phyloP scores from a whole-genome alignment of 2,888 invertebrate species.

The Sepiola atlantica region DNA sequence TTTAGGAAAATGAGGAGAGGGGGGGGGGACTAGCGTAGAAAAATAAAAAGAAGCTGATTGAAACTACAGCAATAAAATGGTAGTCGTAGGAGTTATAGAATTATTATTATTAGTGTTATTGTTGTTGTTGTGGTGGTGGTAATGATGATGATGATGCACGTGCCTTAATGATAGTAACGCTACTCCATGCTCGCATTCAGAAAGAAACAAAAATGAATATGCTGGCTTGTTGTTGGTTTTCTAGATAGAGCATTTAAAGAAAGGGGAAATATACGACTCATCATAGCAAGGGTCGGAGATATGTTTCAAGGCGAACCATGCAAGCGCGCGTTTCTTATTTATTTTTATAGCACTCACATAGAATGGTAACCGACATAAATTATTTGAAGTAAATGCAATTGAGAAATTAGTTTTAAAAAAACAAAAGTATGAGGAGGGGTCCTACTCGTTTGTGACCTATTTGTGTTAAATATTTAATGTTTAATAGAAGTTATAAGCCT shows the following conservation, averaged over 20 bases:
- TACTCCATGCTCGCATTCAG: not conserved
- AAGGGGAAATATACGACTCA: no score
- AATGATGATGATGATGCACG: not conserved
- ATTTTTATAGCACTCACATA: not conserved
- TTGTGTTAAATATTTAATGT: no score
- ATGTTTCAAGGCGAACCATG: not conserved
- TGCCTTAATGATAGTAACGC: not conserved
- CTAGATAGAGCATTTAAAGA: no score
- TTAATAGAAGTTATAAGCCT: no score
- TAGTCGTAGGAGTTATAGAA: not conserved
- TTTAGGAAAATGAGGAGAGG: not conserved
- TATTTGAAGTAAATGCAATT: no score
- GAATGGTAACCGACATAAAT: no score
- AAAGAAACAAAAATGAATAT: not conserved
- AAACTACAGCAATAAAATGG: not conserved
- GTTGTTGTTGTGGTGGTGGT: no score
- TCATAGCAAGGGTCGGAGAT: no score
- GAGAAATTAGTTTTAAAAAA: no score
- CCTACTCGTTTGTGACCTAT: no score
- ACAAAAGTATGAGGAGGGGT: no score
- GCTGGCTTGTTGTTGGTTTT: not conserved
- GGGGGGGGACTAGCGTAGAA: not conserved
- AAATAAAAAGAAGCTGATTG: not conserved
- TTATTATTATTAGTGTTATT: no score
- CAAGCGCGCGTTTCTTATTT: not conserved